Base-by-base conservation (phyloP, 2,113 vertebrate genomes). In the Aythya baeri region DNA sequence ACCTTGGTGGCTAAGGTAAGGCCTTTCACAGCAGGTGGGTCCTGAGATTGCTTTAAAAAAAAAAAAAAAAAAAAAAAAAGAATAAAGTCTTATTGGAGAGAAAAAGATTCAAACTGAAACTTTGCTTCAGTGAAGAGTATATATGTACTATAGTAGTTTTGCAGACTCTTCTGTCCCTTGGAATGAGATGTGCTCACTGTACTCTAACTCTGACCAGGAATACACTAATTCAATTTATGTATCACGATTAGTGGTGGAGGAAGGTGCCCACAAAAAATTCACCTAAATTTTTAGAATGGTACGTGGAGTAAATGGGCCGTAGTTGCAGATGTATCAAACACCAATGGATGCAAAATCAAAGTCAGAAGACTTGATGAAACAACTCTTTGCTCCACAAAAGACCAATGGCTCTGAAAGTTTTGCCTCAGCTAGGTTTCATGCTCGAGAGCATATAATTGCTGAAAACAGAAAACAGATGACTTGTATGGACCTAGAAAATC, bases 1-100 rank as follows among this genome's bases (percentile, higher is more conserved):
- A 99, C 99, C 94, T 99, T 99, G 11, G 99, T 99, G 95, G 99
- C 97, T 15, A 98, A 82, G 0, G 97, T 95, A 1, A 98, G 98
- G 38, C 98, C 98, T 94, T 99, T 98, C 92, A 98, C 98, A 23
- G 98, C 97, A 1, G 98, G 98, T 0, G 98, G 98, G 77, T 99
- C 99, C 83, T 99, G 99, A 29, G 98, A 84, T 36, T 98, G 98
- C 99, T 99, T 57, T 86, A 29, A 23, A 14, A 16, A 31, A 88
- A 31, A 21, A 14, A 16, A 27, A 82, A 89, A 34, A 80, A 16
- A 31, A 73, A 80, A 16, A 29, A 73, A 52, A 18, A 6, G 9
- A 34, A 78, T 34, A 29, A 34, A 27, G 46, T 17, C 22, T 81
- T 15, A 79, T 0, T 25, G 20, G 27, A 38, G 8, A 41, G 2